These are phyloP conservation scores for Drosophila pseudoobscura DNA, from an alignment of 1,140 invertebrate genomes.

Conservation along the genomic window DNA sequence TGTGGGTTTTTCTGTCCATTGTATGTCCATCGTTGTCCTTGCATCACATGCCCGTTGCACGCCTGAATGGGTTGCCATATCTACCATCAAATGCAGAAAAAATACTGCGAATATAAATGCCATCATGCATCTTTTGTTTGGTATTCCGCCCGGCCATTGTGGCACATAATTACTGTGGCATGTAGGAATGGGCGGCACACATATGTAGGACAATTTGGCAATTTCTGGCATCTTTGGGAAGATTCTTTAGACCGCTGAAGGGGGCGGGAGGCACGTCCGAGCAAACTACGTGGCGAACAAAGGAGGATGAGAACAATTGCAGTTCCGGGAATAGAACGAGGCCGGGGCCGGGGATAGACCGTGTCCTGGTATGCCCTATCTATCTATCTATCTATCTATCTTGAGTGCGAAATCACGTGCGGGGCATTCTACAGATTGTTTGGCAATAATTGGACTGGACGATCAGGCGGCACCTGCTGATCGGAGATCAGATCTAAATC, in stretches of 20 bases:
- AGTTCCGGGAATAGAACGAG: conserved; percentile 53
- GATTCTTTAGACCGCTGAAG: too few relatives aligned
- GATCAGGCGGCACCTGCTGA: conserved; percentile 33
- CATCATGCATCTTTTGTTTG: neutral
- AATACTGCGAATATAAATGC: conserved; percentile 16
- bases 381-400: conserved; percentile 36
- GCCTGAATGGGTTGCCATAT: conserved; percentile 8
- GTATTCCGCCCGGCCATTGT: neutral
- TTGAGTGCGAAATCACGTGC: conserved; percentile 74
- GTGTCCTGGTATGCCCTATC: conserved; percentile 10
- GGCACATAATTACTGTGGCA: conserved; percentile 16
- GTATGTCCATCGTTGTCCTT: too few relatives aligned
- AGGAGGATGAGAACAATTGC: conserved; percentile 40
- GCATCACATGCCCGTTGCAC: too few relatives aligned
- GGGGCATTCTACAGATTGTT: conserved; percentile 5
- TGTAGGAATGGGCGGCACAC: conserved; percentile 5
- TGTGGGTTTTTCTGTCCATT: too few relatives aligned
- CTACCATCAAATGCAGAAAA: conserved; percentile 9
- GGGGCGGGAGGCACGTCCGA: conserved; percentile 28
- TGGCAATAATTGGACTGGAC: conserved; percentile 48
- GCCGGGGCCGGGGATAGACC: neutral
- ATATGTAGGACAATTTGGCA: conserved; percentile 35
- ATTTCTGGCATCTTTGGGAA: neutral
- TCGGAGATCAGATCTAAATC: conserved; percentile 42
- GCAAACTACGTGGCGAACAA: conserved; percentile 50